These are phyloP conservation scores for Zaprionus inermis DNA, from an alignment of 1,140 invertebrate species.

Conservation along the genomic window DNA sequence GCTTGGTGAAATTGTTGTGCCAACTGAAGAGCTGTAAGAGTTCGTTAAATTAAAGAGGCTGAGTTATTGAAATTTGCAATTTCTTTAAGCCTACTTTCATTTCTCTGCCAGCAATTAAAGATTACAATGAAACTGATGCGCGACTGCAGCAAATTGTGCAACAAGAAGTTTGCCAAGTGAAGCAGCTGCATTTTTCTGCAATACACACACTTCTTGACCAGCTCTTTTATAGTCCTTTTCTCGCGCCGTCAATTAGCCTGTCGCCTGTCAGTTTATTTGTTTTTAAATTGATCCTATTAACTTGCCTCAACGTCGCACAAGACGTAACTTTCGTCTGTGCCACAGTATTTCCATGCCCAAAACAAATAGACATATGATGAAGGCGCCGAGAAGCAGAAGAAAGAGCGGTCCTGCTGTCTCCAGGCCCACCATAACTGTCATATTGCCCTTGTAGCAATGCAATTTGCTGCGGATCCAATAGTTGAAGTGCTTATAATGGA, in stretches of 20 bases:
- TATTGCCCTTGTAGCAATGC: constrained; percentile 65
- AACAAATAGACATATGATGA: constrained; percentile 54
- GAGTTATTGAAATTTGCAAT: neutral
- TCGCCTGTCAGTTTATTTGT: constrained; percentile 60
- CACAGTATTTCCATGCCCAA: constrained; percentile 62
- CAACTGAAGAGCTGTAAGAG: constrained; percentile 44
- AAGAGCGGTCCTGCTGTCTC: constrained; percentile 66
- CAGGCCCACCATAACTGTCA: constrained; percentile 64
- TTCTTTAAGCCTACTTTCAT: constrained; percentile 49
- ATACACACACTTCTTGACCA: constrained; percentile 5
- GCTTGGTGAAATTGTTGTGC: constrained; percentile 36
- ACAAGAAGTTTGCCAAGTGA: constrained; percentile 68
- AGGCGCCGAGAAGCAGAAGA: constrained; percentile 50
- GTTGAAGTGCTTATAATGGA: constrained; percentile 55
- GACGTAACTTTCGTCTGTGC: constrained; percentile 33
- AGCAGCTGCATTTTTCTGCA: constrained; percentile 58
- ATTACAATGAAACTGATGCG: constrained; percentile 59
- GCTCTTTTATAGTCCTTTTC: constrained; percentile 46
- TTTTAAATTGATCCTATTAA: constrained; percentile 61
- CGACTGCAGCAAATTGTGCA: constrained; percentile 63
- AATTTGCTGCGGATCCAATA: constrained; percentile 63
- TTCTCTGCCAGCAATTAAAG: constrained; percentile 71
- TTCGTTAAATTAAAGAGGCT: neutral
- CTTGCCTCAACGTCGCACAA: constrained; percentile 28
- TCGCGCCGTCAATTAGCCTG: constrained; percentile 44